Conservation (phyloP, 35 echinoderm and acorn worm genomes). For the Acanthaster planci region DNA sequence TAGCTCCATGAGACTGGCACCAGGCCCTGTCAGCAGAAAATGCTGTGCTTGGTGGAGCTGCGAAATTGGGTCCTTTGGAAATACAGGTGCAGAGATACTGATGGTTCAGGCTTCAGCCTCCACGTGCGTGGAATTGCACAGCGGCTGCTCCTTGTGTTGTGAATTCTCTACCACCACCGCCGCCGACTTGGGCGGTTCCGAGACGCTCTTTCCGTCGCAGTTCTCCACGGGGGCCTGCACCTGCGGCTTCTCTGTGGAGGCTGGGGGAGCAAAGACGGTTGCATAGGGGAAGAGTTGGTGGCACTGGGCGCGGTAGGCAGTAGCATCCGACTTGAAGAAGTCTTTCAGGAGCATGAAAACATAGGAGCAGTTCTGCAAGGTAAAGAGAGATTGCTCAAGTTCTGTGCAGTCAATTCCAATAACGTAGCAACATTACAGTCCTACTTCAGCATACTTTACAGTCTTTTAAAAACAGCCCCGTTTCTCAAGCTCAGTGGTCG, state of each 20-base stretch:
- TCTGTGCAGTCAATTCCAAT: too few species aligned
- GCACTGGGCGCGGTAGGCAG: conserved; percentile 69
- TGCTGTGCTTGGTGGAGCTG: too few species aligned
- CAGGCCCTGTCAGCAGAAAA: too few species aligned
- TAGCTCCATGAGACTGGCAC: too few species aligned
- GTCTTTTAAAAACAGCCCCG: background rate
- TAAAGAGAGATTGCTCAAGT: background rate
- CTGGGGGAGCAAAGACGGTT: conserved; percentile 58
- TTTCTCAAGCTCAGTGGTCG: too few species aligned
- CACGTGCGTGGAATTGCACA: background rate
- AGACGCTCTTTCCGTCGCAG: background rate
- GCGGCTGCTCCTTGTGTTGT: conserved; percentile 16
- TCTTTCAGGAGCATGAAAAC: conserved; percentile 55
- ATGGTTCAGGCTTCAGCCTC: background rate
- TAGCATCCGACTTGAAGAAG: conserved; percentile 60
- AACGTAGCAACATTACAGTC: background rate
- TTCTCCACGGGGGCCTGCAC: background rate
- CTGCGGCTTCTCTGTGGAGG: conserved; percentile 14
- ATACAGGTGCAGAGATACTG: too few species aligned
- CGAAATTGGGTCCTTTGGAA: too few species aligned
- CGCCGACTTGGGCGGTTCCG: background rate
- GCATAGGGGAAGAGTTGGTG: conserved; percentile 84
- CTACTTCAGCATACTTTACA: background rate
- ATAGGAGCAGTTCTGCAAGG: conserved; percentile 61
- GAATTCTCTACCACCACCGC: background rate